A percentile compares a stretch with the other conserved stretches of the same genome.
Evolutionary conservation across 53 echinoderm and acorn worm species (phyloP).

Genomic region (Mesocentrotus franciscanus): DNA sequence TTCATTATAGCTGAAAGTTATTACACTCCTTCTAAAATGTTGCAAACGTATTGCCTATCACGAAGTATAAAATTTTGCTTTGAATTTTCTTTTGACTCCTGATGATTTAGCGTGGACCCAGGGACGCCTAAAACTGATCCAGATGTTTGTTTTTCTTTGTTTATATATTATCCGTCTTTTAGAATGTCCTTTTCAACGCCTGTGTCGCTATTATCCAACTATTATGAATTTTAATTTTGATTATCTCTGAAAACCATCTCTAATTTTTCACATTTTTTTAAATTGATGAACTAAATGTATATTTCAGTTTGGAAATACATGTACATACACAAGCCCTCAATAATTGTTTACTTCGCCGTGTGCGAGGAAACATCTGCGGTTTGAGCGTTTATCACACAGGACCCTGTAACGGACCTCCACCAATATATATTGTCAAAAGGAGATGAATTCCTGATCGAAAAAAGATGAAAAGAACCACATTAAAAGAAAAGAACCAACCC

Average conservation of each 20-base stretch:
- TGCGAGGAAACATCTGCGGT: neutral
- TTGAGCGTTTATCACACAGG: neutral
- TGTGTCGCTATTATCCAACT: neutral
- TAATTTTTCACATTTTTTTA: neutral
- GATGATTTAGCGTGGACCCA: too few relatives aligned
- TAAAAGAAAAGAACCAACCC: neutral
- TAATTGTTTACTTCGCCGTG: neutral
- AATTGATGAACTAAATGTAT: neutral
- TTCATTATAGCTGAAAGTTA: too few relatives aligned
- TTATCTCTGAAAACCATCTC: neutral
- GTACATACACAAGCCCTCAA: neutral
- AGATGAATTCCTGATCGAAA: neutral
- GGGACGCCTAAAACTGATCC: too few relatives aligned
- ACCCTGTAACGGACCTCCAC: neutral
- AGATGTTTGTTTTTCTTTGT: too few relatives aligned
- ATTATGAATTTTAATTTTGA: neutral
- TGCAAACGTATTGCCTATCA: neutral
- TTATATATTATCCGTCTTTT: too few relatives aligned
- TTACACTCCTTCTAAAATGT: neutral
- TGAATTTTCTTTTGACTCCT: too few relatives aligned
- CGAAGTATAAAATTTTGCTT: neutral
- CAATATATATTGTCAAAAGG: neutral
- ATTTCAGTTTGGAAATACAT: neutral
- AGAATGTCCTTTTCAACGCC: too few relatives aligned
- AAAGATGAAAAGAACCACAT: conserved; percentile 18